phyloP scores from a whole-genome alignment of 2,888 invertebrate genomes.

The Netelia fuscicornis region DNA sequence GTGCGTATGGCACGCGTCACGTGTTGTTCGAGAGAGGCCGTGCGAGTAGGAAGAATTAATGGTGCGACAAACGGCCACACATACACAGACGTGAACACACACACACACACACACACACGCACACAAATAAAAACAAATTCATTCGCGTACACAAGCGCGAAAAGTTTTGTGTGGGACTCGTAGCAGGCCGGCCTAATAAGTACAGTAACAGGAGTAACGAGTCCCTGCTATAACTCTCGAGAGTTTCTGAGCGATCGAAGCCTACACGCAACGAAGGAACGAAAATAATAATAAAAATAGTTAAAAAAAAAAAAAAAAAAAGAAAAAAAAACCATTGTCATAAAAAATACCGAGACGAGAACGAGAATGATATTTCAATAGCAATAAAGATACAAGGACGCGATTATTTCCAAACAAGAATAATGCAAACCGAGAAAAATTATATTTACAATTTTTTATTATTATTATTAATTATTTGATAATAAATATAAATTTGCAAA shows the following conservation, averaged over 20 bases:
- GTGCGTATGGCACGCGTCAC: slow-evolving; percentile 45
- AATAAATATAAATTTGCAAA: not conserved
- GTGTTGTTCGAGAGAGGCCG: slow-evolving; percentile 1
- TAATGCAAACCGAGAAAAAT: not conserved
- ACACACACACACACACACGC: not conserved
- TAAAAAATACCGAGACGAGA: not conserved
- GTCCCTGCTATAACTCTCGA: slow-evolving; percentile 43
- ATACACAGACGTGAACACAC: not conserved
- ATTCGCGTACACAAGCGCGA: not conserved
- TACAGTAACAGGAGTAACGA: slow-evolving; percentile 58
- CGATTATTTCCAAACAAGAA: not conserved
- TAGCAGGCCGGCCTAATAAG: slow-evolving; percentile 66
- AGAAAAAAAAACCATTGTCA: not conserved
- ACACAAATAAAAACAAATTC: not conserved
- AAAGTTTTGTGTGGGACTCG: slow-evolving; percentile 21
- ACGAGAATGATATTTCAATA: slow-evolving; percentile 26
- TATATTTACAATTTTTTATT: too few relatives aligned
- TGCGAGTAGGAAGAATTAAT: slow-evolving; percentile 60
- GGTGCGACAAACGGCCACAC: slow-evolving; percentile 17
- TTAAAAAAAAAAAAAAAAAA: not conserved
- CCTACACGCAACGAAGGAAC: slow-evolving; percentile 24
- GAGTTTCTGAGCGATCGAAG: slow-evolving; percentile 23
- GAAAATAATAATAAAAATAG: not conserved
- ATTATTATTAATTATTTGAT: too few relatives aligned
- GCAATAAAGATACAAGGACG: not conserved